phyloP scores from a whole-genome alignment of 2,888 invertebrate genomes.

The Physocephala rufipes region DNA sequence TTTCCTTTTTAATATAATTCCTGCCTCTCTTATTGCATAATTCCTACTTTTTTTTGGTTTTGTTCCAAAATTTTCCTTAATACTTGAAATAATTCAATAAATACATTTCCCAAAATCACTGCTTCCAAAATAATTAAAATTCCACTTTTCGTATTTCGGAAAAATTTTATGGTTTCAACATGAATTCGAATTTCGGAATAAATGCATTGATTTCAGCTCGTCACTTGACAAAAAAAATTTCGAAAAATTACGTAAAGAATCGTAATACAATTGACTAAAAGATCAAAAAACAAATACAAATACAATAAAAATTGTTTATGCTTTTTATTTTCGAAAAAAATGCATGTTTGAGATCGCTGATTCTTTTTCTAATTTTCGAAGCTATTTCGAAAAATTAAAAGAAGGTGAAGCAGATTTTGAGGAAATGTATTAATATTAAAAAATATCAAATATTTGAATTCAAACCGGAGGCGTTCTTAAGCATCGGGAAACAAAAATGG shows the following conservation, averaged over 20 bases:
- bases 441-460: too few relatives aligned
- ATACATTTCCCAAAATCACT: too few relatives aligned
- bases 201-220: not conserved
- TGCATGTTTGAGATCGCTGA: slow-evolving; percentile 33
- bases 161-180: too few relatives aligned
- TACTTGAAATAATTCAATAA: too few relatives aligned
- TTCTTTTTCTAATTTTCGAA: not conserved
- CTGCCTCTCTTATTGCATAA: not conserved
- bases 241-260: not conserved
- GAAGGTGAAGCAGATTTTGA: too few relatives aligned
- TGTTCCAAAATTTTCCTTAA: not conserved
- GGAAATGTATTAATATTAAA: too few relatives aligned
- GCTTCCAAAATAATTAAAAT: too few relatives aligned
- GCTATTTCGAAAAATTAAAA: slow-evolving; percentile 4
- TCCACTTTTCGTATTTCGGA: too few relatives aligned
- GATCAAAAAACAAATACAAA: not conserved
- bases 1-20: not conserved
- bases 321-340: slow-evolving; percentile 22
- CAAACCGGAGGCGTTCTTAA: too few relatives aligned
- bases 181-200: not conserved
- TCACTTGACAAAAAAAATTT: slow-evolving; percentile 1
- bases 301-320: not conserved
- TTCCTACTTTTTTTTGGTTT: not conserved
- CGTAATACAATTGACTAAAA: not conserved
- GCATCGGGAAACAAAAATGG: too few relatives aligned